Conservation (phyloP, 2,113 vertebrate species). For the Bombycilla garrulus region DNA sequence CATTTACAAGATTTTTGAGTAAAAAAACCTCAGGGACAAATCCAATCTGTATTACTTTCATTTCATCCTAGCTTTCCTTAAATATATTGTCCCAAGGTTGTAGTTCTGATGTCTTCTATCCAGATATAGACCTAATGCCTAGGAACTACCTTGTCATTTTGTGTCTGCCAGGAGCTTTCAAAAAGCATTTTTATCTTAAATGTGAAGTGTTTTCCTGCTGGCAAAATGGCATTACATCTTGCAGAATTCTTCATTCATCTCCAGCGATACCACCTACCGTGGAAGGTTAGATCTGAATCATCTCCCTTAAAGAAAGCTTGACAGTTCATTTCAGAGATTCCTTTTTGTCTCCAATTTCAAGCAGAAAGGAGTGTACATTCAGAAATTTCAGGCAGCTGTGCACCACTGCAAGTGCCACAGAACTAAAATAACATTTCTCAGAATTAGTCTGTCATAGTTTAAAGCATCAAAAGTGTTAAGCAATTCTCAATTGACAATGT, state of each 20-base stretch:
- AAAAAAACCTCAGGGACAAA: conserved; percentile 10
- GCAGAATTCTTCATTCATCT: conserved; percentile 43
- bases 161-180: conserved; percentile 14
- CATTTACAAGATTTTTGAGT: conserved; percentile 32
- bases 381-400: conserved; percentile 10
- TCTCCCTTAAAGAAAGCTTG: neutral
- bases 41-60: neutral
- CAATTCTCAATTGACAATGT: conserved; percentile 41
- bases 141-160: neutral
- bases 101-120: neutral
- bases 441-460: conserved; percentile 54
- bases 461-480: conserved; percentile 43
- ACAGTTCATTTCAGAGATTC: conserved; percentile 37
- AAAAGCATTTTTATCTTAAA: conserved; percentile 18
- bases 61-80: neutral
- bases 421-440: conserved; percentile 46
- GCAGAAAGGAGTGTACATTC: neutral
- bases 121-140: neutral
- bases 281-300: conserved; percentile 49
- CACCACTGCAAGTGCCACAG: neutral
- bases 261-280: neutral
- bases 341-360: conserved; percentile 7
- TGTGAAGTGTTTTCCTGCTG: neutral
- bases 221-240: neutral
- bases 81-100: neutral